Evolutionary conservation across 2,888 invertebrate genomes (phyloP).

Genomic region (Omphaloscelis lunosa): DNA sequence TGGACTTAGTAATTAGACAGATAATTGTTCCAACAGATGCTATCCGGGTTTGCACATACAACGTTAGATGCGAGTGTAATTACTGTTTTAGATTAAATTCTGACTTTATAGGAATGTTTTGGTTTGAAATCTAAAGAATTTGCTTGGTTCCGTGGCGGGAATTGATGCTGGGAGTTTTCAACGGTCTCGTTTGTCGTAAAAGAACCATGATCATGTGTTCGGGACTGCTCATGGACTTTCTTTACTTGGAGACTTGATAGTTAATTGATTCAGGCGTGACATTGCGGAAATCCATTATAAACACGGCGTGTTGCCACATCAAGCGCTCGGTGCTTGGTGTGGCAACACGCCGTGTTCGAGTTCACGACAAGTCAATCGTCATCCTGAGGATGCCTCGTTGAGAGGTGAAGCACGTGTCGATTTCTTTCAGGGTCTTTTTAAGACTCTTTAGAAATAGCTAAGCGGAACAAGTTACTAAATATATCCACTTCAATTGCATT

Average conservation of each 20-base stretch:
- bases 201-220: slow-evolving; percentile 30
- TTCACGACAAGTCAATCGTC: too few species aligned
- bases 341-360: too few species aligned
- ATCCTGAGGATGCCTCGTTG: too few species aligned
- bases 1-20: slow-evolving; percentile 62
- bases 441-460: too few species aligned
- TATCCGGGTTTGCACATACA: slow-evolving; percentile 57
- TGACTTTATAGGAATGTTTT: slow-evolving; percentile 61
- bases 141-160: slow-evolving; percentile 19
- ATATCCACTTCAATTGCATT: too few species aligned
- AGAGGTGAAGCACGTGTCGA: too few species aligned
- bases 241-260: slow-evolving; percentile 15
- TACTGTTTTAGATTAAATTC: slow-evolving; percentile 62
- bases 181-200: slow-evolving; percentile 44
- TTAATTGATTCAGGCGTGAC: too few species aligned
- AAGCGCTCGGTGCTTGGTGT: too few species aligned
- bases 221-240: slow-evolving; percentile 14
- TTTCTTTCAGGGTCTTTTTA: too few species aligned
- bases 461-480: too few species aligned
- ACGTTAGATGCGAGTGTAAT: slow-evolving; percentile 60
- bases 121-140: slow-evolving; percentile 62
- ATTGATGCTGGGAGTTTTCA: slow-evolving; percentile 37
- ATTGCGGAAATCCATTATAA: too few species aligned
- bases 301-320: too few species aligned
- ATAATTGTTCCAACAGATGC: slow-evolving; percentile 64